Evolutionary conservation across 2,113 vertebrate species (phyloP).

Genomic region (Chitala chitala): DNA sequence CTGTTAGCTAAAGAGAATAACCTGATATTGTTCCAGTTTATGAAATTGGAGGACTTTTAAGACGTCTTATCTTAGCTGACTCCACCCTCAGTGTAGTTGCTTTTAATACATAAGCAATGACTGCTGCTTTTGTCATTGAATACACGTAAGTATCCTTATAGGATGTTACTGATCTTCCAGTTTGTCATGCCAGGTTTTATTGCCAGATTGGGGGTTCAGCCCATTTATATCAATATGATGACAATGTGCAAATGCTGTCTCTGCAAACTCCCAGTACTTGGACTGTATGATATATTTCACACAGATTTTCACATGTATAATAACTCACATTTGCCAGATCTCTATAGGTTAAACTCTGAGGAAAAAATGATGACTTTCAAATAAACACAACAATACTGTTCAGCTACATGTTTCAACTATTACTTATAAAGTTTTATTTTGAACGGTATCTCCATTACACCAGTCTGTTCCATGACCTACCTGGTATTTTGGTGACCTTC

Average conservation of each 20-base stretch:
- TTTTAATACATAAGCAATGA: neutral
- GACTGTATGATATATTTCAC: no score
- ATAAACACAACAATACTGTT: neutral
- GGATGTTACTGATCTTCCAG: neutral
- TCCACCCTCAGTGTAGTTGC: neutral
- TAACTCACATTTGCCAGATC: no score
- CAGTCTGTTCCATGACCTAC: neutral
- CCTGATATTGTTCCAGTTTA: neutral
- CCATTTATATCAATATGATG: neutral
- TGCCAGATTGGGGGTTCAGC: neutral
- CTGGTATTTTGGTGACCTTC: conserved; percentile 18
- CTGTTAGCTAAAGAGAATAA: neutral
- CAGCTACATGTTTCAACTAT: no score
- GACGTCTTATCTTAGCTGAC: neutral
- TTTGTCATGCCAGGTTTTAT: neutral
- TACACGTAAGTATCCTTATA: neutral
- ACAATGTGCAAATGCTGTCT: neutral
- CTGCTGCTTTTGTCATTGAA: neutral
- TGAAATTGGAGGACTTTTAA: neutral
- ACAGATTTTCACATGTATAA: no score
- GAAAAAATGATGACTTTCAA: neutral
- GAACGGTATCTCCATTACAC: neutral
- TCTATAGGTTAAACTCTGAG: neutral
- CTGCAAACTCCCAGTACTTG: no score
- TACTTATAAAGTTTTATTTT: neutral